Percentiles rank a stretch among this genome's conserved stretches.
phyloP scores from a whole-genome alignment of 2,888 invertebrate species.

The Gymnosoma rotundatum region DNA sequence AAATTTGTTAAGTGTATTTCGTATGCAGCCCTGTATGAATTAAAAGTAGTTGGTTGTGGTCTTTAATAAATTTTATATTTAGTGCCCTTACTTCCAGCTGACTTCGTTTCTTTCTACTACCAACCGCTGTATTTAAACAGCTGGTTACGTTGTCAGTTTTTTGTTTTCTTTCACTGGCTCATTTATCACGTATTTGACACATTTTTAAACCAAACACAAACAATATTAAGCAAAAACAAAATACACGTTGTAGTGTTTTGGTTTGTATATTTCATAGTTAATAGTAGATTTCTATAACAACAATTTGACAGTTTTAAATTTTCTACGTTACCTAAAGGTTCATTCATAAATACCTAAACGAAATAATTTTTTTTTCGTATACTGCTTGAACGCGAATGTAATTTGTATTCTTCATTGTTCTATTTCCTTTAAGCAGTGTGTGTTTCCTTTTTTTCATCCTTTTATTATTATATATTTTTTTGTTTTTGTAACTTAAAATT shows the following conservation, averaged over 20 bases:
- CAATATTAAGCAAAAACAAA: slow-evolving; percentile 41
- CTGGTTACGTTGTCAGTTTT: neutral
- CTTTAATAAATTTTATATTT: slow-evolving; percentile 4
- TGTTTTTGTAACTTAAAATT: slow-evolving; percentile 25
- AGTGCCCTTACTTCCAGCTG: slow-evolving; percentile 2
- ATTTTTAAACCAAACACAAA: slow-evolving; percentile 43
- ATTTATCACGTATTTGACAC: slow-evolving; percentile 62
- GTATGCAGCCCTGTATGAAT: no score
- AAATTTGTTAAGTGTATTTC: no score
- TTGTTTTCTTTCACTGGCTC: neutral
- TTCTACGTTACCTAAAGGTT: slow-evolving; percentile 62
- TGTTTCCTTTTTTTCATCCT: slow-evolving; percentile 19
- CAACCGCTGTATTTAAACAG: slow-evolving; percentile 50
- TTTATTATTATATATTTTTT: slow-evolving; percentile 6
- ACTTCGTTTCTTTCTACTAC: neutral
- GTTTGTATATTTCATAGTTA: slow-evolving; percentile 14
- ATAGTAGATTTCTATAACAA: slow-evolving; percentile 24
- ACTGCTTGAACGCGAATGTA: slow-evolving; percentile 23
- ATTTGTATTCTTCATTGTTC: slow-evolving; percentile 29
- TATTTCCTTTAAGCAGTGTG: slow-evolving; percentile 2
- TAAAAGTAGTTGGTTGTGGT: slow-evolving; percentile 13
- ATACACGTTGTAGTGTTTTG: slow-evolving; percentile 42
- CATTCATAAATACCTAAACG: slow-evolving; percentile 54
- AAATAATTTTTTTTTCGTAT: slow-evolving; percentile 17
- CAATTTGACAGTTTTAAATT: slow-evolving; percentile 61